Base-by-base conservation (phyloP, 2,113 vertebrate species). In the Siniperca chuatsi region DNA sequence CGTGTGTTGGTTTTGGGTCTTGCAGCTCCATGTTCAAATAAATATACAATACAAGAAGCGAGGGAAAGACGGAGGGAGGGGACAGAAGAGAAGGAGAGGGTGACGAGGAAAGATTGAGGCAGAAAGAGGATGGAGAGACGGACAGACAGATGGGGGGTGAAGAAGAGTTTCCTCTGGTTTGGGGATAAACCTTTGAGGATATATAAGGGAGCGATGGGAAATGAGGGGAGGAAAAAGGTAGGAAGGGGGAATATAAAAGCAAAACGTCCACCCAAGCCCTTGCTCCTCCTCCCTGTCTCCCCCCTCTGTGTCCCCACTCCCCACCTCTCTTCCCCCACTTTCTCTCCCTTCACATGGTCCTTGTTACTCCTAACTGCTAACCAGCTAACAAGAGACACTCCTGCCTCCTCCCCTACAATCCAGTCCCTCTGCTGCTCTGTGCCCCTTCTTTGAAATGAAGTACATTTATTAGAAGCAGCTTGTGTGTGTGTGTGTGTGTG, bases 391-490 rank as follows among this genome's bases (percentile, higher is more conserved):
- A 91, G 85, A 93, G 81, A 87, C 89, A 87, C 87, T 83, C 83
- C 79, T 74, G 23, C 78, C 80, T 69, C 66, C 79, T 72, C 83
- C 81, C 65, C 76, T 83, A 72, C 55, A 88, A 92, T 91, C 75
- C 75, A 81, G 82, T 81, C 87, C 75, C 73, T 44, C 87, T 81
- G 50, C 85, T 55, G 60, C 79, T 78, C 78, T 16, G 84, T 81
- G 81, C 84, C 79, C 83, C 65, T 70, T 90, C 92, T 94, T 94
- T 95, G 90, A 95, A 95, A 95, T 83, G 66, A 92, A 92, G 78
- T 90, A 78, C 74, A 81, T 91, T 96, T 95, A 96, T 96, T 94
- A 91, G 87, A 94, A 95, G 90, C 95, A 96, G 94, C 84, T 94
- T 87, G 73, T 68, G 54, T 79, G 78, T 60, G 77, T 68, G 72